Base-by-base conservation (phyloP, 2,113 vertebrate species). In the Taurulus bubalis region DNA sequence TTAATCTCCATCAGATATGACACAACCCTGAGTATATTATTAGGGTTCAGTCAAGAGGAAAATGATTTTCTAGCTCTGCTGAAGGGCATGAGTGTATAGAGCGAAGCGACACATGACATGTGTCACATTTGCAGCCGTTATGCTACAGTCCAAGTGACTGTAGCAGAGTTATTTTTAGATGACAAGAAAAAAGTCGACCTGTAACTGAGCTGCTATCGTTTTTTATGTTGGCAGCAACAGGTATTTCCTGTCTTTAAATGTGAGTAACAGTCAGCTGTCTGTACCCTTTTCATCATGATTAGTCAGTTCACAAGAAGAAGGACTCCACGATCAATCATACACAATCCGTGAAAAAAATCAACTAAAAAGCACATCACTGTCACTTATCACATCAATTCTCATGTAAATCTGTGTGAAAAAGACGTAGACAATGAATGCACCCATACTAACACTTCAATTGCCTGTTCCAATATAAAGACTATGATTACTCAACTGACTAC, bases 1-100 rank as follows among this genome's bases (percentile, higher is more conserved):
- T 93, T 91, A 90, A 91, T 93, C 90, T 89, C 73, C 79, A 59
- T 80, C 81, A 89, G 82, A 90, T 86, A 56, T 79, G 78, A 55
- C 79, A 63, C 68, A 60, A 85, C 81, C 71, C 78, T 76, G 58
- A 80, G 85, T 67, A 77, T 80, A 84, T 83, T 81, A 85, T 90
- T 80, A 82, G 72, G 75, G 80, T 83, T 82, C 79, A 89, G 80
- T 91, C 87, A 60, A 79, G 89, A 80, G 89, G 89, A 87, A 93
- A 91, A 87, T 83, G 59, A 91, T 85, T 70, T 79, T 81, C 65
- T 60, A 1, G 53, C 82, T 4, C 73, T 2, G 81, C 80, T 76
- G 42, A 84, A 82, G 86, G 90, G 71, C 71, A 64, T 6, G 80
- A 26, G 81, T 55, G 47, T 60, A 73, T 49, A 38, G 11, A 56